Evolutionary conservation across 2,888 invertebrate species (phyloP), one percentile per base, ranked within the genome.

Genomic region (Chloroclysta siterata): DNA sequence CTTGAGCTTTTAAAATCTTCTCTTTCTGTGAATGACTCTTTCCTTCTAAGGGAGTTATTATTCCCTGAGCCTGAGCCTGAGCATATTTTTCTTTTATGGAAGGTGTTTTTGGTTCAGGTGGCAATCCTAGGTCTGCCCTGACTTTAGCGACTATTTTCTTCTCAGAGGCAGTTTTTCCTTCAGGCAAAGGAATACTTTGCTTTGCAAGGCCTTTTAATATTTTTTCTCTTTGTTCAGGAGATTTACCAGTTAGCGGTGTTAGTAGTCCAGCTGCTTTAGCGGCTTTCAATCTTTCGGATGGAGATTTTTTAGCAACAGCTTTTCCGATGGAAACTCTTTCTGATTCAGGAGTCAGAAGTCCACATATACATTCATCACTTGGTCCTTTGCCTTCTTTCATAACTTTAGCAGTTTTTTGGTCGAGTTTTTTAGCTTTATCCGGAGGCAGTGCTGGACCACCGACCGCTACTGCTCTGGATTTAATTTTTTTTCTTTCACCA

Each of bases 101-200:
- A 39, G 56, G 14, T 8, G 70, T 67, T 66, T 68, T 72, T 39
- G 70, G 71, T 57, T 66, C 66, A 22, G 70, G 72, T 13, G 72
- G 75, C 13, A 71, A 48, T 8, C 74, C 74, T 0, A 70, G 2
- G 0, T 75, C 72, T 15, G 55, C 52, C 7, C 72, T 53, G 2
- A 75, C 63, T 68, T 77, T 77, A 7, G 70, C 70, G 3, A 73
- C 53, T 1, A 77, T 8, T 58, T 71, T 67, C 46, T 74, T 76
- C 41, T 80, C 84, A 0, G 82, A 83, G 0, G 71, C 17, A 0
- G 81, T 79, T 72, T 77, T 77, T 0, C 61, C 80, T 55, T 78
- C 77, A 1, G 82, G 81, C 1, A 83, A 62, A 0, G 76, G 76
- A 1, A 80, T 14, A 0, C 80, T 79, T 17, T 71, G 68, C 53